Evolutionary conservation across 2,797 vertebrate species (phyloP).

Genomic region (Alcedo atthis): DNA sequence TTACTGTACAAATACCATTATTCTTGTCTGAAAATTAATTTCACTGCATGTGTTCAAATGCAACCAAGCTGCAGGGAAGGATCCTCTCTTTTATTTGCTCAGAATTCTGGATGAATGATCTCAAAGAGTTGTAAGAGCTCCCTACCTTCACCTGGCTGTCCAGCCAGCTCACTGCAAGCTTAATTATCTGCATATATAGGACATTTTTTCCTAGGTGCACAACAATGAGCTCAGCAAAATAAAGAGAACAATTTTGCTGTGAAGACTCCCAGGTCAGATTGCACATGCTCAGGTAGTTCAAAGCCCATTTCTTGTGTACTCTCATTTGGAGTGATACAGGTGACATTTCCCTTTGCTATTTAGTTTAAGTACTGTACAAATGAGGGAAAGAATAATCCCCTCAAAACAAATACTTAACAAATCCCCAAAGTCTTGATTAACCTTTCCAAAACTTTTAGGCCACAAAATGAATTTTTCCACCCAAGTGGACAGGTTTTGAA

Average conservation of each 20-base stretch:
- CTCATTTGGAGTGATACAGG: neutral
- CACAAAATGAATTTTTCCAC: neutral
- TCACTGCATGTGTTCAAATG: neutral
- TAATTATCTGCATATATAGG: rapidly evolving
- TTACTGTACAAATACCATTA: neutral
- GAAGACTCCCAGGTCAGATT: neutral
- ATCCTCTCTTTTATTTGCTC: neutral
- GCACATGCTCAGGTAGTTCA: neutral
- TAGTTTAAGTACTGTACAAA: neutral
- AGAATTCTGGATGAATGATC: neutral
- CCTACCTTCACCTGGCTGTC: neutral
- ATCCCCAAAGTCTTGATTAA: neutral
- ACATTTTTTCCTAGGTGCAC: neutral
- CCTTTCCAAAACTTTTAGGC: neutral
- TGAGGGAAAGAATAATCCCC: neutral
- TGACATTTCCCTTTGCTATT: neutral
- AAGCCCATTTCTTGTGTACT: neutral
- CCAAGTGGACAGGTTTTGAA: neutral
- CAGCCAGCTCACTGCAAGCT: neutral
- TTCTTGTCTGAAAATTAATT: neutral
- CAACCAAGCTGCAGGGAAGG: neutral
- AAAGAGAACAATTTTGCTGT: neutral
- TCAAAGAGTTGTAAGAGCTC: neutral
- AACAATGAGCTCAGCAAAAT: constrained; percentile 9
- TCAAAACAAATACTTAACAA: neutral